Percentiles rank a stretch among this genome's conserved stretches.
Evolutionary conservation across 1,140 invertebrate genomes (phyloP).

Genomic region (Bacillus rossius): DNA sequence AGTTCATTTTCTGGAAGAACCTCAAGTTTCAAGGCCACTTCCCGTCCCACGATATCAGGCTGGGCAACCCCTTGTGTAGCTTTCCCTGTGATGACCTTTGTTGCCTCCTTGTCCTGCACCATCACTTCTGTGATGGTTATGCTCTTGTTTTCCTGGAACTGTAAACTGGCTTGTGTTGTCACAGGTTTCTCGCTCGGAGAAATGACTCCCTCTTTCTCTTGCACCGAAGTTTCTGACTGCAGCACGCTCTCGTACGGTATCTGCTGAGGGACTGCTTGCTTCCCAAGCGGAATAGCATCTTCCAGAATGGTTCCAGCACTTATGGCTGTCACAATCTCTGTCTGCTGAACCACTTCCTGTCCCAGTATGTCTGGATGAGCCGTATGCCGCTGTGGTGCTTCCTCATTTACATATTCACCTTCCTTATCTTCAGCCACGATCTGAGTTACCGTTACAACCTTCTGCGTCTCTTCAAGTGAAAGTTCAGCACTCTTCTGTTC

Average conservation of each 20-base stretch:
- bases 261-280: conserved; percentile 21
- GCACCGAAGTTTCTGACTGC: conserved; percentile 29
- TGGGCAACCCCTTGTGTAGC: conserved; percentile 40
- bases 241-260: conserved; percentile 36
- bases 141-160: conserved; percentile 17
- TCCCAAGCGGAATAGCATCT: background rate
- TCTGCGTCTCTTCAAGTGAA: conserved; percentile 32
- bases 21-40: conserved; percentile 40
- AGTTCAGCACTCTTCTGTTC: conserved; percentile 30
- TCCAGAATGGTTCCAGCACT: conserved; percentile 25
- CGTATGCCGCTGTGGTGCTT: conserved; percentile 25
- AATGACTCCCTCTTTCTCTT: conserved; percentile 34
- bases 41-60: conserved; percentile 26
- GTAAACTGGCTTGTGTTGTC: conserved; percentile 13
- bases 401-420: conserved; percentile 22
- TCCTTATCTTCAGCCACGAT: conserved; percentile 39
- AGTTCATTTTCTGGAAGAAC: conserved; percentile 33
- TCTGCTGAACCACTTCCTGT: conserved; percentile 35
- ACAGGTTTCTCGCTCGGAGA: conserved; percentile 5
- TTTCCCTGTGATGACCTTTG: conserved; percentile 37
- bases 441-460: conserved; percentile 36
- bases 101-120: conserved; percentile 36
- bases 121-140: conserved; percentile 37
- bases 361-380: conserved; percentile 32
- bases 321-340: conserved; percentile 27